Conservation (phyloP, 2,113 vertebrate species). For the Melanerpes aurifrons region DNA sequence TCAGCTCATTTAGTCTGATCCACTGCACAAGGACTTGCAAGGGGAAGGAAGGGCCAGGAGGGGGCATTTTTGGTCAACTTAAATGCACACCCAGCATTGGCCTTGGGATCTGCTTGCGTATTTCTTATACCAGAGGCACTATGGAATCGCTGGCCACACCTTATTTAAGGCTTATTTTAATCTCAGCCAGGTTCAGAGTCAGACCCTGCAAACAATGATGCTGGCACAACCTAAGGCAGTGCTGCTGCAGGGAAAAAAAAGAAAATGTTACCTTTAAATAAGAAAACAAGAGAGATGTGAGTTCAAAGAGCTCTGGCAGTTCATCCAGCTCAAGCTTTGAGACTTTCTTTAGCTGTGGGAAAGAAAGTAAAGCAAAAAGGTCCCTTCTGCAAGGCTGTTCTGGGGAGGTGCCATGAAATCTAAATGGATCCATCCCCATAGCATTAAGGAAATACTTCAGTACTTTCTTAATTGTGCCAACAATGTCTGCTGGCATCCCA, state of each 20-base stretch:
- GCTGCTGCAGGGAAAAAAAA: background rate
- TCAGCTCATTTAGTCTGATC: background rate
- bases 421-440: background rate
- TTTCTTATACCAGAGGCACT: background rate
- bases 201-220: background rate
- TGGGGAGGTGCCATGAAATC: background rate
- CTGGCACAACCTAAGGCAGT: background rate
- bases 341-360: background rate
- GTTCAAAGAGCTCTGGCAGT: background rate
- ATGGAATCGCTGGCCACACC: background rate
- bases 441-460: background rate
- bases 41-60: constrained; percentile 58
- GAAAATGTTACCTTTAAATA: background rate
- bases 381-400: background rate
- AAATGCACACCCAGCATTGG: background rate
- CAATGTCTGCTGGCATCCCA: no score
- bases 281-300: background rate
- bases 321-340: background rate
- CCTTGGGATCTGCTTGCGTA: background rate
- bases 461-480: background rate
- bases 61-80: constrained; percentile 62
- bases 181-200: background rate
- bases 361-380: background rate
- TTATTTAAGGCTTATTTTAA: background rate
- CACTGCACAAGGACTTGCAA: constrained; percentile 20